Conservation (phyloP, 2,888 invertebrate species). For the Campoletis raptor region DNA sequence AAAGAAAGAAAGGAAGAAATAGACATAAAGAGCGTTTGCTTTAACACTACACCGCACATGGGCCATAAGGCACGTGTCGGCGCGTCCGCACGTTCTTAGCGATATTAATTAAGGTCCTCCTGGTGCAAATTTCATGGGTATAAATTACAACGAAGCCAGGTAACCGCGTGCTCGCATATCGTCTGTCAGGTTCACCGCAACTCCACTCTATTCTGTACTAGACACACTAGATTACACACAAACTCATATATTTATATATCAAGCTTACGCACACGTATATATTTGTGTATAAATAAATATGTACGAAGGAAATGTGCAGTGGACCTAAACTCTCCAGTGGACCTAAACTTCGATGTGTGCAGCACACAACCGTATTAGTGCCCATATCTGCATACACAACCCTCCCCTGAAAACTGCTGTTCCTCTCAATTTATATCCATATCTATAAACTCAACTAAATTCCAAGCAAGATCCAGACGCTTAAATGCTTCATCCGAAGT, state of each 20-base stretch:
- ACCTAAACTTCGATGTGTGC: constrained; percentile 16
- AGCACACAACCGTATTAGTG: constrained; percentile 11
- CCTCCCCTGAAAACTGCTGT: constrained; percentile 12
- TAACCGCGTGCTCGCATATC: constrained; percentile 64
- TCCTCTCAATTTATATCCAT: neutral
- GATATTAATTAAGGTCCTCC: constrained; percentile 71
- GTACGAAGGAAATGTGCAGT: constrained; percentile 1
- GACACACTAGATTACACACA: constrained; percentile 4
- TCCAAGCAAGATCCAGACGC: constrained; percentile 16
- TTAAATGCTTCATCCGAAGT: neutral
- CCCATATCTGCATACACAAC: neutral
- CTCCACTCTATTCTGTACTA: constrained; percentile 38
- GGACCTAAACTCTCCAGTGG: constrained; percentile 7
- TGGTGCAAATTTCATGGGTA: constrained; percentile 70
- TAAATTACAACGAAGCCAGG: constrained; percentile 70
- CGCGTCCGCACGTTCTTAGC: constrained; percentile 68
- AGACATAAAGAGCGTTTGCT: constrained; percentile 37
- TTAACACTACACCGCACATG: constrained; percentile 36
- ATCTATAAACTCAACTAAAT: constrained; percentile 27
- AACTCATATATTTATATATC: neutral
- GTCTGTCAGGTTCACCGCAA: constrained; percentile 59
- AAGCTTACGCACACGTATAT: neutral
- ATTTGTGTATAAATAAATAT: neutral
- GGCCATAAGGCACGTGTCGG: constrained; percentile 71
- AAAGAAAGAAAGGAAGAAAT: constrained; percentile 29